Percentiles rank a stretch among this genome's conserved stretches.
These are phyloP conservation scores for Penaeus monodon DNA, from an alignment of 2,888 invertebrate genomes.

Conservation along the genomic window DNA sequence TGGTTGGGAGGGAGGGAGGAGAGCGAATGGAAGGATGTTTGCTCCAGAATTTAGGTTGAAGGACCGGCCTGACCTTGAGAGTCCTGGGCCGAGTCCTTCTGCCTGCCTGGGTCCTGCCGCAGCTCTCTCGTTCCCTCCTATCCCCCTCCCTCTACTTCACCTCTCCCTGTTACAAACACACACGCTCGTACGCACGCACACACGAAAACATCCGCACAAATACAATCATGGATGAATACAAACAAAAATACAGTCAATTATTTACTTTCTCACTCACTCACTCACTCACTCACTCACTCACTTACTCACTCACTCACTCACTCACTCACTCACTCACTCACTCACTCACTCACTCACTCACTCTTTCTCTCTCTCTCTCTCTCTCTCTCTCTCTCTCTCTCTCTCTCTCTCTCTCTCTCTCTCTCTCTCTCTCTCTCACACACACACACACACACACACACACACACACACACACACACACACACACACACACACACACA, in stretches of 20 bases:
- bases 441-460: too few relatives aligned
- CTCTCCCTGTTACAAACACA: constrained; percentile 4
- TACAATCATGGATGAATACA: too few relatives aligned
- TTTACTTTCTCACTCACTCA: too few relatives aligned
- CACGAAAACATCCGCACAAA: too few relatives aligned
- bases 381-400: constrained; percentile 3
- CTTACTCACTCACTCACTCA: background rate
- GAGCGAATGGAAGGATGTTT: constrained; percentile 49
- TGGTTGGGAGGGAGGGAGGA: background rate
- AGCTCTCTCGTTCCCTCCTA: constrained; percentile 4
- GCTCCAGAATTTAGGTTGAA: constrained; percentile 61
- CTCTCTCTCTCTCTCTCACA: background rate
- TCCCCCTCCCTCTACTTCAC: constrained; percentile 27
- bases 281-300: background rate
- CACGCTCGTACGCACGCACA: too few relatives aligned
- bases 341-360: too few relatives aligned
- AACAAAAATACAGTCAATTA: too few relatives aligned
- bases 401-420: background rate
- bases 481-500: too few relatives aligned
- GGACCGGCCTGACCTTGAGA: constrained; percentile 56
- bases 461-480: too few relatives aligned
- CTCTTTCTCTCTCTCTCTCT: too few relatives aligned
- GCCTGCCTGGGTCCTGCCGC: constrained; percentile 1
- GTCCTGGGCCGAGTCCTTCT: constrained; percentile 11
- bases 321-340: background rate